A percentile compares a stretch with the other conserved stretches of the same genome.
Conservation (phyloP, 2,113 vertebrate genomes). For the Leucosticte australis region DNA sequence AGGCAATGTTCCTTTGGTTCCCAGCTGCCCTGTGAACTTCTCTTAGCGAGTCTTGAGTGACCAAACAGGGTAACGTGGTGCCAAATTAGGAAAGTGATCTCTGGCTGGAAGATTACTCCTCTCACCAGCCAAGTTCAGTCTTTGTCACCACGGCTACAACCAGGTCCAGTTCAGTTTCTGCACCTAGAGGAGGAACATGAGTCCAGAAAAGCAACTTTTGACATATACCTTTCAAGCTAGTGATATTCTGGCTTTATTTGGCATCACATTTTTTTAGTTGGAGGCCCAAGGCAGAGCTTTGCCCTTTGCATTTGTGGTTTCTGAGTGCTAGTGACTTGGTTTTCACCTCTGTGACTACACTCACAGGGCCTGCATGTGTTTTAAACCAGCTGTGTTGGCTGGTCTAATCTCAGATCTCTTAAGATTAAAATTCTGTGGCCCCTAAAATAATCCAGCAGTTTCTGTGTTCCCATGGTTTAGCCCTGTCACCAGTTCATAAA, state of each 20-base stretch:
- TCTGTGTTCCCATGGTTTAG: not conserved
- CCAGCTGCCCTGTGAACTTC: not conserved
- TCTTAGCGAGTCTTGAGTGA: not conserved
- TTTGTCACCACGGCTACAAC: not conserved
- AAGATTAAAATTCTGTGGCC: slow-evolving; percentile 28
- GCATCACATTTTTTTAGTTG: not conserved
- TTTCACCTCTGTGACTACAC: not conserved
- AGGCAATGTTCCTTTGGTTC: not conserved
- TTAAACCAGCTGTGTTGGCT: not conserved
- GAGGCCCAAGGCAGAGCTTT: not conserved
- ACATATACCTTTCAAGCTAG: not conserved
- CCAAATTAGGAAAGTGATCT: not conserved
- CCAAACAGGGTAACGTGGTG: not conserved
- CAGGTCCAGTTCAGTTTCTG: not conserved
- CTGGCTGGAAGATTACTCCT: not conserved
- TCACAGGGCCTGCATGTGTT: not conserved
- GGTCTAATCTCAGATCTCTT: slow-evolving; percentile 8
- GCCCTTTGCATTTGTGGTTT: not conserved
- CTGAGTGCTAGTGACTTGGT: not conserved
- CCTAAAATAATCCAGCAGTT: slow-evolving; percentile 22
- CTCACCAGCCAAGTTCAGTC: not conserved
- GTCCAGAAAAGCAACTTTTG: not conserved
- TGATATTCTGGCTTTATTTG: not conserved
- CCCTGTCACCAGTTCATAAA: slow-evolving; percentile 8
- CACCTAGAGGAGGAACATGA: not conserved